Evolutionary conservation across 2,113 vertebrate genomes (phyloP).

Genomic region (Upupa epops): DNA sequence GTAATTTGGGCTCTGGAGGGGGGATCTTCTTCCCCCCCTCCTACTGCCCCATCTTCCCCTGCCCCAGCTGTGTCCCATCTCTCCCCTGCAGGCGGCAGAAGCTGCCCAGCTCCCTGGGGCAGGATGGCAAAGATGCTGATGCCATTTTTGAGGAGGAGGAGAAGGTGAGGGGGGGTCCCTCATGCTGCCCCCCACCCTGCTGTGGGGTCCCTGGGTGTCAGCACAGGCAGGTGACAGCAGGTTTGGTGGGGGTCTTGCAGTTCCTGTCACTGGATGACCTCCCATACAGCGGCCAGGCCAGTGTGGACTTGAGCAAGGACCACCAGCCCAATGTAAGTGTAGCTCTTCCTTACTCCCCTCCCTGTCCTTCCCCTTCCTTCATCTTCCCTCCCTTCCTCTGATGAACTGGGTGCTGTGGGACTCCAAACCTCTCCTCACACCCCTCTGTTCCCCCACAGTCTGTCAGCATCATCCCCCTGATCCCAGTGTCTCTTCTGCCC

Average conservation of each 20-base stretch:
- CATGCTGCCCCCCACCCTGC: neutral
- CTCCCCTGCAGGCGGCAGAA: neutral
- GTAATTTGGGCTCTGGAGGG: too few species aligned
- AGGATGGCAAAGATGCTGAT: neutral
- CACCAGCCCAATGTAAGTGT: slow-evolving; percentile 52
- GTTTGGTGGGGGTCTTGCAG: slow-evolving; percentile 28
- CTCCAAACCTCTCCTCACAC: too few species aligned
- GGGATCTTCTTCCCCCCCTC: too few species aligned
- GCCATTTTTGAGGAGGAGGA: neutral
- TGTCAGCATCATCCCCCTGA: slow-evolving; percentile 75
- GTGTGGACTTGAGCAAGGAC: slow-evolving; percentile 62
- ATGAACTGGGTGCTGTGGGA: fast-evolving
- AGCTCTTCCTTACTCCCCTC: fast-evolving
- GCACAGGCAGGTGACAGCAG: neutral
- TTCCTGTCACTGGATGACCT: slow-evolving; percentile 78
- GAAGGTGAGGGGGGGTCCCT: neutral
- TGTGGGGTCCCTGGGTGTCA: neutral
- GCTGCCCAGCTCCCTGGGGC: neutral
- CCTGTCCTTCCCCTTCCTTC: fast-evolving
- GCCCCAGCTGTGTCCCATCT: neutral
- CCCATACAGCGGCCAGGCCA: slow-evolving; percentile 4
- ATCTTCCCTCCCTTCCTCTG: too few species aligned
- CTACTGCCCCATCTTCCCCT: neutral
- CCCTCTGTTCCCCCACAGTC: slow-evolving; percentile 53
- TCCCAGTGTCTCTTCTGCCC: slow-evolving; percentile 83